Base-by-base conservation (phyloP, 2,113 vertebrate genomes). In the Anarhynchus alexandrinus region DNA sequence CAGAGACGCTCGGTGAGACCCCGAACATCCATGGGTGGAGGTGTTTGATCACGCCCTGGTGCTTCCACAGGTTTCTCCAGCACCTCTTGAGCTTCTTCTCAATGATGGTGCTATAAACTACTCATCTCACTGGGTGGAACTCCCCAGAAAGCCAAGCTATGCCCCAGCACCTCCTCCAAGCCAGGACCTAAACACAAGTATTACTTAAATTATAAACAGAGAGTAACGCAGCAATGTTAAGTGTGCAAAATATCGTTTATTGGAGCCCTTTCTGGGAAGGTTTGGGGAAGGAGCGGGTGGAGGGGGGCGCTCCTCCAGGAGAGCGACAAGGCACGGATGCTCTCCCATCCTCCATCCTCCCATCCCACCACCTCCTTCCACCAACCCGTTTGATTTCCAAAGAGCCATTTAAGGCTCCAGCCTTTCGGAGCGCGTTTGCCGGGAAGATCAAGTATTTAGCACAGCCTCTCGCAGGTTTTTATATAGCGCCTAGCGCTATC, bases 381-480 rank as follows among this genome's bases (percentile, higher is more conserved):
- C 65, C 49, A 12, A 2, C 42, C 3, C 5, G 2, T 65, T 97
- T 92, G 94, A 92, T 95, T 93, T 94, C 86, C 86, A 85, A 74
- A 65, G 79, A 91, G 76, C 93, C 95, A 45, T 96, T 85, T 79
- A 96, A 95, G 84, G 65, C 88, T 83, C 82, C 52, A 90, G 15
- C 61, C 12, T 93, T 81, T 95, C 45, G 5, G 40, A 73, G 69
- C 36, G 3, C 19, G 12, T 54, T 54, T 92, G 82, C 94, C 97
- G 95, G 47, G 57, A 66, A 92, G 82, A 95, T 64, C 72, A 94
- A 92, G 88, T 78, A 87, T 93, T 94, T 87, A 96, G 84, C 82
- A 29, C 94, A 90, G 52, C 64, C 92, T 54, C 36, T 79, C 62
- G 86, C 84, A 45, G 40, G 55, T 78, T 96, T 96, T 95, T 94